Evolutionary conservation across 2,113 vertebrate genomes (phyloP), one percentile per base, ranked within the genome.

Genomic region (Lamprologus ornatipinnis): DNA sequence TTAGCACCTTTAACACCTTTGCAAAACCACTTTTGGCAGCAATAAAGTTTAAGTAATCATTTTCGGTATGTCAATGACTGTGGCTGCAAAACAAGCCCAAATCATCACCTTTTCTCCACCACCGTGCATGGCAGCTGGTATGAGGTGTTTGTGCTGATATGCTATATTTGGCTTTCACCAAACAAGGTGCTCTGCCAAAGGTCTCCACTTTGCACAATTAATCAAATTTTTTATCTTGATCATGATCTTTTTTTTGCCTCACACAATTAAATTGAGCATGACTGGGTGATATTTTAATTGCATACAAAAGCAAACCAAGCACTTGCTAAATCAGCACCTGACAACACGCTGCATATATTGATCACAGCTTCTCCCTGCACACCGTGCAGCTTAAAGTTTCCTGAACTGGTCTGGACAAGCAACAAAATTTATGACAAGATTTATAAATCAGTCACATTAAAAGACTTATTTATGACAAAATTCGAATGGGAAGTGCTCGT

Each of bases 221-320:
- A 68, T 68, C 35, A 0, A 40, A 8, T 21, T 40, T 65, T 21
- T 68, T 21, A 68, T 68, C 35, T 68, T 13, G 33, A 40, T 68
- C 63, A 40, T 40, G 6, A 13, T 68, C 7, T 40, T 40, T 21
- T 23, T 40, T 68, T 68, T 40, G n/a, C n/a, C n/a, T 23, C n/a
- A 21, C 3, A 0, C 35, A 68, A 68, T 1, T 68, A 68, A 40
- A 40, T 37, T 40, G 35, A 23, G n/a, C 63, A 68, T 1, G 5
- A 14, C 11, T 23, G 11, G 7, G n/a, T 40, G 63, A 40, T 40
- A 68, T 40, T 40, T 68, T 23, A 68, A 40, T 40, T 23, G 63
- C 35, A 6, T 68, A 40, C 63, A 68, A 40, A 68, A 68, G n/a
- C 35, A 68, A 0, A 68, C 0, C 35, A 68, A 40, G 63, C 33